These are phyloP conservation scores for Oceanodroma tethys DNA, from an alignment of 2,113 vertebrate species.

Conservation along the genomic window DNA sequence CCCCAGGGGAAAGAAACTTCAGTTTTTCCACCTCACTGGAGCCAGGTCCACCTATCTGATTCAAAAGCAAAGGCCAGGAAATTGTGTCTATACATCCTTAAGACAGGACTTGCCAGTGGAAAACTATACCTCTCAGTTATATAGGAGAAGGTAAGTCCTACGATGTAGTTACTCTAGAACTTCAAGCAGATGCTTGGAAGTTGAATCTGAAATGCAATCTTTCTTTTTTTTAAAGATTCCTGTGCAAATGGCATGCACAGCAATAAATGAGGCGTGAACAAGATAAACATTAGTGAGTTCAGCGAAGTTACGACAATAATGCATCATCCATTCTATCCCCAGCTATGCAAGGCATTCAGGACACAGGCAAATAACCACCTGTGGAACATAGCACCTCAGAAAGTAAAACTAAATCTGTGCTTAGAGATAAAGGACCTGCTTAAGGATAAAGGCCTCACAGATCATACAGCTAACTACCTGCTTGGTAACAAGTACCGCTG, in stretches of 20 bases:
- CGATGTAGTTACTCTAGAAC: not conserved
- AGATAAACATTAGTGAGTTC: not conserved
- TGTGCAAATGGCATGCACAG: not conserved
- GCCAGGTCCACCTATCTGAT: not conserved
- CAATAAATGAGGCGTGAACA: not conserved
- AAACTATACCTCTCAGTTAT: not conserved
- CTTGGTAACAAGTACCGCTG: not conserved
- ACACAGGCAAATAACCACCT: not conserved
- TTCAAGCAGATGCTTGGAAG: not conserved
- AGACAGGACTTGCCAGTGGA: not conserved
- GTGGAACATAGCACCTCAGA: not conserved
- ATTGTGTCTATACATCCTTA: not conserved
- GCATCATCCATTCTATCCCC: not conserved
- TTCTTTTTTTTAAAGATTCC: not conserved
- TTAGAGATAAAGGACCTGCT: not conserved
- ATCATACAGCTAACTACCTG: not conserved
- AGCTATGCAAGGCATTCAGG: not conserved
- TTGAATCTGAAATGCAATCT: not conserved
- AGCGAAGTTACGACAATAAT: not conserved
- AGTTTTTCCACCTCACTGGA: conserved; percentile 6
- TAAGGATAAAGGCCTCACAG: not conserved
- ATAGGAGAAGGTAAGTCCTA: not conserved
- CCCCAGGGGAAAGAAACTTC: not conserved
- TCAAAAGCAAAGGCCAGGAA: not conserved
- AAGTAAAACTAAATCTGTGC: not conserved